These are phyloP conservation scores for Perognathus longimembris DNA, from an alignment of 2,113 vertebrate genomes.

Conservation along the genomic window DNA sequence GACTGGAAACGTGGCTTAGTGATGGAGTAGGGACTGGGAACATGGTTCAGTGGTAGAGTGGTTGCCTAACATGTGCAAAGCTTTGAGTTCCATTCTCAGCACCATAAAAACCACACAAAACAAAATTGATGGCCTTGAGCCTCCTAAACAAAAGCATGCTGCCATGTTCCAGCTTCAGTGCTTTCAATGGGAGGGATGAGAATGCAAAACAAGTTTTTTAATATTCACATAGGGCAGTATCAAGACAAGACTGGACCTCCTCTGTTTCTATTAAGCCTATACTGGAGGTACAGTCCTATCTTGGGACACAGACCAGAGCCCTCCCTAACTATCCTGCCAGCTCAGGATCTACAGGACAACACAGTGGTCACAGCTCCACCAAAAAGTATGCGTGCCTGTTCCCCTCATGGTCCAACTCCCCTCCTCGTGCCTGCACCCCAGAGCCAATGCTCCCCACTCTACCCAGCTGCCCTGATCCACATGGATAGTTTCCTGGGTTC, in stretches of 20 bases:
- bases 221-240: not conserved
- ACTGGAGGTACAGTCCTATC: not conserved
- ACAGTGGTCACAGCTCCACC: not conserved
- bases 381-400: not conserved
- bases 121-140: not conserved
- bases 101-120: not conserved
- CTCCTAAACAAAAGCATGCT: not conserved
- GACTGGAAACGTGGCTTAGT: no score
- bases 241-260: not conserved
- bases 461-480: not conserved
- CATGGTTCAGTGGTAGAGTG: no score
- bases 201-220: not conserved
- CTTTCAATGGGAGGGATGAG: not conserved
- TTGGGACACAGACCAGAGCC: not conserved
- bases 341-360: not conserved
- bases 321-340: not conserved
- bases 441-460: not conserved
- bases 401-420: fast-evolving
- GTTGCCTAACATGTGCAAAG: no score
- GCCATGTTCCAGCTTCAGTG: not conserved
- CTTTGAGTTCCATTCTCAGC: no score
- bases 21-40: no score
- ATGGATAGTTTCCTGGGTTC: no score
- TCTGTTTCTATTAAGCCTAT: not conserved
- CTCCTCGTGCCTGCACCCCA: not conserved